Conservation (phyloP, 2,888 invertebrate species). For the Iphiclides podalirius region DNA sequence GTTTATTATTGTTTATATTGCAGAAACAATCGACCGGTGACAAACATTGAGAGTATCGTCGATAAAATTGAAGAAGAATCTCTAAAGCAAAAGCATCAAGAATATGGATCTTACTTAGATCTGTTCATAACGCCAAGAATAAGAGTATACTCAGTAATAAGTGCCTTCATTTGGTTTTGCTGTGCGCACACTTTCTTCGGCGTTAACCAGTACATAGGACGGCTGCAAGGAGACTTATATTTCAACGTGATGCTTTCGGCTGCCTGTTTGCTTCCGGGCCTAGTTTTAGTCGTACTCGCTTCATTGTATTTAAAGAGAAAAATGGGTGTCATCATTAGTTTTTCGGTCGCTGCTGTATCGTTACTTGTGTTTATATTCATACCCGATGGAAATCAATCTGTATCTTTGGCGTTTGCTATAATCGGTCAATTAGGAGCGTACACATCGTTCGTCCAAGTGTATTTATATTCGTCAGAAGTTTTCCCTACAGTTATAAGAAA, state of each 20-base stretch:
- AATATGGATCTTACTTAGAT: slow-evolving; percentile 74
- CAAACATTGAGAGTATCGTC: slow-evolving; percentile 53
- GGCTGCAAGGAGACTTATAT: slow-evolving; percentile 88
- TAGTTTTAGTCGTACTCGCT: slow-evolving; percentile 51
- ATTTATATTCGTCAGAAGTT: slow-evolving; percentile 88
- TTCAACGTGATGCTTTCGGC: slow-evolving; percentile 88
- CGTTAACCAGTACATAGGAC: slow-evolving; percentile 88
- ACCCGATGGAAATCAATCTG: slow-evolving; percentile 42
- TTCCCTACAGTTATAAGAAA: slow-evolving; percentile 90
- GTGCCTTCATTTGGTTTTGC: slow-evolving; percentile 87
- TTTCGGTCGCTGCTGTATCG: slow-evolving; percentile 49
- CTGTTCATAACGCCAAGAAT: slow-evolving; percentile 85
- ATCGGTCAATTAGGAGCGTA: slow-evolving; percentile 88
- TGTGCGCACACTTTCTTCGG: slow-evolving; percentile 92
- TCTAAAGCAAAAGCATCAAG: slow-evolving; percentile 34
- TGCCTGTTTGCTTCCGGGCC: slow-evolving; percentile 47
- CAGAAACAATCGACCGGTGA: slow-evolving; percentile 65
- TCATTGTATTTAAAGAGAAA: slow-evolving; percentile 54
- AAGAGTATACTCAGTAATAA: slow-evolving; percentile 83
- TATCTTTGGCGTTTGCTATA: slow-evolving; percentile 85
- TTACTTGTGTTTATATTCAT: slow-evolving; percentile 59
- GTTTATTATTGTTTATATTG: slow-evolving; percentile 27
- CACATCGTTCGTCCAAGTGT: slow-evolving; percentile 82
- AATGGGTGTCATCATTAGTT: slow-evolving; percentile 50
- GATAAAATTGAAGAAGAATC: slow-evolving; percentile 52